A percentile compares a stretch with the other conserved stretches of the same genome.
Evolutionary conservation across 2,113 vertebrate genomes (phyloP).

Genomic region (Tretioscincus oriximinensis): DNA sequence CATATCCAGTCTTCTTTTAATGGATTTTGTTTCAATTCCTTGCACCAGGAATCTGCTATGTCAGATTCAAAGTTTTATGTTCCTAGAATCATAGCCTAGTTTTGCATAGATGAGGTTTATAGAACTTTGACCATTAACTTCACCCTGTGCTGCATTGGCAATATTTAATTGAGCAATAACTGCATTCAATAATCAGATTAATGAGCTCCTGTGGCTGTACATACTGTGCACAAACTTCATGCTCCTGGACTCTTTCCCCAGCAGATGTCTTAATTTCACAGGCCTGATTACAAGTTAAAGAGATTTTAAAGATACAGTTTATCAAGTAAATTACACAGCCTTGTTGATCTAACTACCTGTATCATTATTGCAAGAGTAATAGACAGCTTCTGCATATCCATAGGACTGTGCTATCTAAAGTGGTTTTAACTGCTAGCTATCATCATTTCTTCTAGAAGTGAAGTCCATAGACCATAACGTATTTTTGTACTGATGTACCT

Average conservation of each 20-base stretch:
- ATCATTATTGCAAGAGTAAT: neutral
- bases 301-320: neutral
- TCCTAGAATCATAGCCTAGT: neutral
- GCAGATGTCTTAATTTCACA: slow-evolving; percentile 22
- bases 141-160: neutral
- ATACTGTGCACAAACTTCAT: neutral
- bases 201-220: slow-evolving; percentile 1
- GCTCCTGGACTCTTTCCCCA: neutral
- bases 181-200: slow-evolving; percentile 15
- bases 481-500: too few species aligned
- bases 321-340: neutral
- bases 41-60: neutral
- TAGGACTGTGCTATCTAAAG: too few species aligned
- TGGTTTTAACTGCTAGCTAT: too few species aligned
- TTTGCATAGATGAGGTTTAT: neutral
- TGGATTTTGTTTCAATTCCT: neutral
- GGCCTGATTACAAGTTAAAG: slow-evolving; percentile 9
- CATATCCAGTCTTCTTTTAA: neutral
- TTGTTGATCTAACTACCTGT: neutral
- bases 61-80: neutral
- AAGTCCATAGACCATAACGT: too few species aligned
- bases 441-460: too few species aligned
- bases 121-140: slow-evolving; percentile 7
- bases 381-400: too few species aligned
- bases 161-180: slow-evolving; percentile 20